Conservation (phyloP, 2,888 invertebrate genomes). For the Sesamia inferens region DNA sequence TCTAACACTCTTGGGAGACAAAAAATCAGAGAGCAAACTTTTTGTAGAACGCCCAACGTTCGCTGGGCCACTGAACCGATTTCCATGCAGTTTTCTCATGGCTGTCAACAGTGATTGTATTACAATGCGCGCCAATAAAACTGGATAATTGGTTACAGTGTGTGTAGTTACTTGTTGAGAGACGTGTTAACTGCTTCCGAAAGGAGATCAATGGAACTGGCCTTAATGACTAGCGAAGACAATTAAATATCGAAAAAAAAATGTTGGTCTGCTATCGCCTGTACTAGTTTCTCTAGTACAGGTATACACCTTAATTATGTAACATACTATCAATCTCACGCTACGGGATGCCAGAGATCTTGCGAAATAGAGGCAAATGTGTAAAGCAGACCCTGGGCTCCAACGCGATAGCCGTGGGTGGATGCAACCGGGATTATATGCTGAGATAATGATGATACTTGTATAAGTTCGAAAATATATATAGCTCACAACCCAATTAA, state of each 20-base stretch:
- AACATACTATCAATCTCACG: no score
- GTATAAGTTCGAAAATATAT: no score
- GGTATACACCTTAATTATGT: no score
- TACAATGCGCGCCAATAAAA: conserved; percentile 50
- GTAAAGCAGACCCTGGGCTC: no score
- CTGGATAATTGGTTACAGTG: conserved; percentile 33
- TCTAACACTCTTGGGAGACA: conserved; percentile 12
- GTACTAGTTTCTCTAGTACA: neutral
- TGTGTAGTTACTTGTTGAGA: conserved; percentile 14
- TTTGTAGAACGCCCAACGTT: conserved; percentile 30
- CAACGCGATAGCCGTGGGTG: no score
- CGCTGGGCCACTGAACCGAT: conserved; percentile 55
- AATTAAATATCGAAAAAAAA: conserved; percentile 14
- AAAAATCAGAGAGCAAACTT: conserved; percentile 25
- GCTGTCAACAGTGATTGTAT: conserved; percentile 49
- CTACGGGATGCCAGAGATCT: no score
- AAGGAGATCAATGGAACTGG: conserved; percentile 21
- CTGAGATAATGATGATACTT: no score
- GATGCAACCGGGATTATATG: no score
- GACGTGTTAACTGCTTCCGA: conserved; percentile 41
- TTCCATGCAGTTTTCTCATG: conserved; percentile 63
- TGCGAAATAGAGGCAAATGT: no score
- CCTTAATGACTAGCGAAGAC: conserved; percentile 22
- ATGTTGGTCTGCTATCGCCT: neutral
- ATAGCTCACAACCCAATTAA: no score